phyloP scores from a whole-genome alignment of 2,113 vertebrate species.

The Brachyistius frenatus region DNA sequence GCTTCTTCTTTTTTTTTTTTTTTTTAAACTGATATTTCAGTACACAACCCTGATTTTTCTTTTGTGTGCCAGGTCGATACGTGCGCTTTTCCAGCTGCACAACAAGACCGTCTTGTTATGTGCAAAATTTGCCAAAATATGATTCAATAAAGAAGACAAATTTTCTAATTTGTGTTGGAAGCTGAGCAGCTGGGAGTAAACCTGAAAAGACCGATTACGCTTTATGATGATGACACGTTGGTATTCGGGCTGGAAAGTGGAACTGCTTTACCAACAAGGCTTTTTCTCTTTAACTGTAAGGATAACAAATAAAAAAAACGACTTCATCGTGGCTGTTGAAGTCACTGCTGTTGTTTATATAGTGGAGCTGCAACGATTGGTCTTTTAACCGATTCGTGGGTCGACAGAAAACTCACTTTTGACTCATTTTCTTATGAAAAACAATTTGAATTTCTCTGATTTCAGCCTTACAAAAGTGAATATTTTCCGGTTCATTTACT shows the following conservation, averaged over 20 bases:
- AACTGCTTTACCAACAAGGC: slow-evolving; percentile 2
- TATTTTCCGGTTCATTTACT: too few species aligned
- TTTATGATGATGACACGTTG: too few species aligned
- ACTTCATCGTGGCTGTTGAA: neutral
- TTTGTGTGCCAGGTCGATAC: too few species aligned
- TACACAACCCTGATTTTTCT: neutral
- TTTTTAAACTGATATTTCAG: neutral
- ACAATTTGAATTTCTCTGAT: too few species aligned
- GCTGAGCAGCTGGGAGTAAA: neutral
- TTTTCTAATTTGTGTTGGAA: neutral
- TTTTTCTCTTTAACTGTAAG: neutral
- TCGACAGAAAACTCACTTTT: too few species aligned
- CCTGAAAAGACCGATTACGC: too few species aligned
- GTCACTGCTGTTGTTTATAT: neutral
- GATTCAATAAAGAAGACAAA: neutral
- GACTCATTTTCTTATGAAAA: too few species aligned
- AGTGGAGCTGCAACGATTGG: too few species aligned
- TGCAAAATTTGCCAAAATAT: too few species aligned
- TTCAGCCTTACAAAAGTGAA: too few species aligned
- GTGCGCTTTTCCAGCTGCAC: neutral
- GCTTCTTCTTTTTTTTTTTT: neutral
- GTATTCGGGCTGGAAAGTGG: slow-evolving; percentile 2
- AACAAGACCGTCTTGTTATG: neutral
- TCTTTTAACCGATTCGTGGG: too few species aligned
- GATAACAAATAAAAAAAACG: neutral